These are phyloP conservation scores for Suillia variegata DNA, from an alignment of 2,888 invertebrate genomes.

Conservation along the genomic window DNA sequence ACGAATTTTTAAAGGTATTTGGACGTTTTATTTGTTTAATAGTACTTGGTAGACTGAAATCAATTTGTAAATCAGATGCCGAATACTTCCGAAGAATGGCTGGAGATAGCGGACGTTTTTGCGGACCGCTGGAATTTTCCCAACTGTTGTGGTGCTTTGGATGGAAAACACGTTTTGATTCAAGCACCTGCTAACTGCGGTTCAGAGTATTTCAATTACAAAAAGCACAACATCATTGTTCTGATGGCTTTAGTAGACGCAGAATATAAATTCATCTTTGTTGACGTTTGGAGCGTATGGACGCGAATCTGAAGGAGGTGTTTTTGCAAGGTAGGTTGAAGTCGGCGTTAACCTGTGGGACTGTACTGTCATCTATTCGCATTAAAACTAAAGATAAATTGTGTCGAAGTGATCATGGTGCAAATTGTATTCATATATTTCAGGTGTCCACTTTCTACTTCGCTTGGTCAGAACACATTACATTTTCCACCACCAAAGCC, in stretches of 20 bases:
- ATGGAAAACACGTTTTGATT: constrained; percentile 16
- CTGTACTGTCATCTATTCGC: too few species aligned
- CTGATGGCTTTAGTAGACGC: constrained; percentile 4
- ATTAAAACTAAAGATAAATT: too few species aligned
- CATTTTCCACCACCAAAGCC: constrained; percentile 17
- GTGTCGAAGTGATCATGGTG: too few species aligned
- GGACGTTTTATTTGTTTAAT: neutral
- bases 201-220: too few species aligned
- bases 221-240: neutral
- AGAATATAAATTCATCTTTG: constrained; percentile 5
- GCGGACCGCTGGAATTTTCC: constrained; percentile 27
- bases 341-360: too few species aligned
- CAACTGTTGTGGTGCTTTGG: constrained; percentile 19
- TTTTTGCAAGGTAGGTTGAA: too few species aligned
- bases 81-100: constrained; percentile 21
- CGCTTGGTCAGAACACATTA: neutral
- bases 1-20: neutral
- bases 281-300: too few species aligned
- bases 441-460: constrained; percentile 16
- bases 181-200: too few species aligned
- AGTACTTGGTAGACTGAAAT: neutral
- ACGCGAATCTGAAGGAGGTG: too few species aligned
- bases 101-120: constrained; percentile 24
- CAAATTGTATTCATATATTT: too few species aligned
- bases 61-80: neutral